Base-by-base conservation (phyloP, 2,888 invertebrate species). In the Noctuana brunneofusca region DNA sequence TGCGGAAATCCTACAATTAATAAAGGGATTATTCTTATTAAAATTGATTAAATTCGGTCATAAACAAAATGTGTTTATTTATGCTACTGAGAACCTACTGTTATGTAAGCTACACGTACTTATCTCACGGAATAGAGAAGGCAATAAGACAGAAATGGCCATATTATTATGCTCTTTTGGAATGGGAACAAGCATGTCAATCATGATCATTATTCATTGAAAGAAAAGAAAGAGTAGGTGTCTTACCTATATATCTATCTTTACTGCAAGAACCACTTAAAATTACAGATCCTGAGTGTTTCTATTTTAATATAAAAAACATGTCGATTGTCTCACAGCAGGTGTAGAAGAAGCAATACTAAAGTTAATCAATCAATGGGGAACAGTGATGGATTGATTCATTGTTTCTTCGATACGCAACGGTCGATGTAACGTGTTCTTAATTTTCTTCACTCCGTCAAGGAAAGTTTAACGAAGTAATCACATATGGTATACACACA, bases 341-440 rank as follows among this genome's bases (percentile, higher is more conserved):
- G 58, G 12, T 50, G 49, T n/a, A 4, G 43, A 46, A 46, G 46
- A 62, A 30, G 24, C 46, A 65, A 65, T 68, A 71, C 65, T 66
- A 64, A 43, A 43, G 62, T 55, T 65, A 71, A 81, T 82, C 80
- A 74, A 81, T 82, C 82, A 80, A 71, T 65, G 50, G 63, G 38
- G 58, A 62, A 67, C 68, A 71, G 69, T 79, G 79, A 80, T 78
- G 71, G 78, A 81, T 81, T 70, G 71, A 48, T 58, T 52, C 49
- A 64, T 58, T 53, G 46, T 50, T 68, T 71, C 59, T 67, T 53
- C 46, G 32, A 53, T 50, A 52, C 16, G 9, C 43, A 11, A 9
- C 20, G 5, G 52, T 43, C 30, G 32, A 60, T 32, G 32, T 46
- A 35, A 24, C 24, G 4, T 18, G 18, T 41, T 60, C 41, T 46